A percentile compares a stretch with the other conserved stretches of the same genome.
phyloP scores from a whole-genome alignment of 1,140 invertebrate species.

The Drosophila santomea region DNA sequence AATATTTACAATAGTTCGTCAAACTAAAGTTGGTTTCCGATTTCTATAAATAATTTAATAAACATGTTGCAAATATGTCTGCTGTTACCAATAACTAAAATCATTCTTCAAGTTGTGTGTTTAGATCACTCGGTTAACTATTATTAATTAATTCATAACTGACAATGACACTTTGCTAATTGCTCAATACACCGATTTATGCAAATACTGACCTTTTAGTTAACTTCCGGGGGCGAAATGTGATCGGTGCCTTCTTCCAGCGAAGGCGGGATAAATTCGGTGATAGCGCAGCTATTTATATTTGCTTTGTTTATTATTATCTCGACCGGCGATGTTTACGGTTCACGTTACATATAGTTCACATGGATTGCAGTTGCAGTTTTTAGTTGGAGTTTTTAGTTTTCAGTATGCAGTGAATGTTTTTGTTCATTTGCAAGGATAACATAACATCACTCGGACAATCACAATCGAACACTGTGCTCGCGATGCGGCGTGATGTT shows the following conservation, averaged over 20 bases:
- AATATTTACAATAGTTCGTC: no score
- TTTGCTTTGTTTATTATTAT: background rate
- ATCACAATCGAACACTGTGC: conserved; percentile 23
- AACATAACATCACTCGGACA: background rate
- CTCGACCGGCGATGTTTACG: conserved; percentile 17
- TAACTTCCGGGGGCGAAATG: conserved; percentile 34
- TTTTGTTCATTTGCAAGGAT: conserved; percentile 13
- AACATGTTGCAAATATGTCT: no score
- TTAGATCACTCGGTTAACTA: background rate
- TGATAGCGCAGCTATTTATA: conserved; percentile 5
- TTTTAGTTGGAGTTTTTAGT: background rate
- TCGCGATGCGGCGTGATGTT: conserved; percentile 14
- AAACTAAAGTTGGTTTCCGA: no score
- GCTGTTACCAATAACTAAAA: background rate
- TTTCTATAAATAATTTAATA: no score
- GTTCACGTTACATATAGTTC: conserved; percentile 15
- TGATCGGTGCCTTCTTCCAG: conserved; percentile 29
- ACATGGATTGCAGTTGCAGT: conserved; percentile 7
- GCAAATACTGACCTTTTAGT: conserved; percentile 47
- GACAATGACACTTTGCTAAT: background rate
- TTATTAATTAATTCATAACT: background rate
- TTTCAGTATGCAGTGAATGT: conserved; percentile 5
- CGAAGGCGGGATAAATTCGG: conserved; percentile 19
- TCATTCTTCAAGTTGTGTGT: background rate
- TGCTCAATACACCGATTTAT: background rate